These are phyloP conservation scores for Choristoneura rosaceana DNA, from an alignment of 2,888 invertebrate species.

Conservation along the genomic window DNA sequence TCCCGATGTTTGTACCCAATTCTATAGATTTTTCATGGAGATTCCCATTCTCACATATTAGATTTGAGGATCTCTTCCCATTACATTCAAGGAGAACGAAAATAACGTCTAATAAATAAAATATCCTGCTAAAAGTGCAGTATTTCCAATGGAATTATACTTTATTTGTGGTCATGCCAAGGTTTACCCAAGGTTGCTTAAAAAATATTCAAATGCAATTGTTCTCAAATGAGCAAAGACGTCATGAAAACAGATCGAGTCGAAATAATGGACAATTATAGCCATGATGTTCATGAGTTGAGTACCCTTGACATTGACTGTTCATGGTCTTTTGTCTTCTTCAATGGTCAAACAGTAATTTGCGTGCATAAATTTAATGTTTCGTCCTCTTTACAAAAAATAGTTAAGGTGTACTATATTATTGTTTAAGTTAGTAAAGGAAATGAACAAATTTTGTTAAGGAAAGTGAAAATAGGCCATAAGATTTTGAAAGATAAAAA, in stretches of 20 bases:
- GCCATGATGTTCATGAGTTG: conserved; percentile 12
- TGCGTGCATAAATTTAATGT: conserved; percentile 11
- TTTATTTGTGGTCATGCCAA: too few relatives aligned
- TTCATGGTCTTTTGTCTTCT: conserved; percentile 26
- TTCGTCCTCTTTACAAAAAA: background rate
- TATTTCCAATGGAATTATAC: too few relatives aligned
- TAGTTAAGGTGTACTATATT: background rate
- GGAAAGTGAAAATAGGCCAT: background rate
- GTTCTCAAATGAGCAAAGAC: conserved; percentile 18
- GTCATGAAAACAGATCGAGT: conserved; percentile 20
- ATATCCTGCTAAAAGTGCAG: too few relatives aligned
- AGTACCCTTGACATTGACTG: conserved; percentile 39
- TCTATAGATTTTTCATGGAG: too few relatives aligned
- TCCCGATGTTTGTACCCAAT: too few relatives aligned
- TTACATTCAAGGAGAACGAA: too few relatives aligned
- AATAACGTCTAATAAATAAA: too few relatives aligned
- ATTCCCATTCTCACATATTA: too few relatives aligned
- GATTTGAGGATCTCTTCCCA: too few relatives aligned
- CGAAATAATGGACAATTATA: conserved; percentile 18
- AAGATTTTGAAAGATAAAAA: too few relatives aligned
- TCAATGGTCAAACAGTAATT: conserved; percentile 32
- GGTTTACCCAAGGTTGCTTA: background rate
- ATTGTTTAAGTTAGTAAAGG: background rate
- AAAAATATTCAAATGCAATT: background rate
- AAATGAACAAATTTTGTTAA: background rate